These are phyloP conservation scores for Peromyscus maniculatus DNA, from an alignment of 2,113 vertebrate species.

Conservation along the genomic window DNA sequence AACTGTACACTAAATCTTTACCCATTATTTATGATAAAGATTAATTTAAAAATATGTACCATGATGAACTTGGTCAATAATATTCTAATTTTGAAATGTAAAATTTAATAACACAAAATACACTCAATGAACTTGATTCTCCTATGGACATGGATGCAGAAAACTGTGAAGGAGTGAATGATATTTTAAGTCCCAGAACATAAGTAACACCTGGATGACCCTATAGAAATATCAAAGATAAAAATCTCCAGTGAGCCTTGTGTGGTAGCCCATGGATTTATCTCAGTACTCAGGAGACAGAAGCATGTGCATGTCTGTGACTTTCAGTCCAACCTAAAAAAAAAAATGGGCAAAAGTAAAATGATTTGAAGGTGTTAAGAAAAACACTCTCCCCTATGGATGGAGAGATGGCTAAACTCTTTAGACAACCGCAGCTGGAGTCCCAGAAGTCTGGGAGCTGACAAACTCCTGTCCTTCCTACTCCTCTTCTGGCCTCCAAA, in stretches of 20 bases:
- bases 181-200: not conserved
- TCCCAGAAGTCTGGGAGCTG: too few species aligned
- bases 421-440: too few species aligned
- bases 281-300: not conserved
- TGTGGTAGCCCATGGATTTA: not conserved
- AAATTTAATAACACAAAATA: not conserved
- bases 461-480: too few species aligned
- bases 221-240: not conserved
- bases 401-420: too few species aligned
- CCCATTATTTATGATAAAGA: not conserved
- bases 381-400: not conserved
- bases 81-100: not conserved
- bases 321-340: not conserved
- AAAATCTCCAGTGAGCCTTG: not conserved
- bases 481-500: too few species aligned
- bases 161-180: not conserved
- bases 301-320: not conserved
- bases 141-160: not conserved
- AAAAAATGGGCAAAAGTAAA: not conserved
- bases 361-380: not conserved
- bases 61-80: not conserved
- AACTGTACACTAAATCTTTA: not conserved
- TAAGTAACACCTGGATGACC: not conserved
- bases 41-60: not conserved
- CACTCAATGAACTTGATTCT: not conserved